Evolutionary conservation across 2,888 invertebrate genomes (phyloP), one percentile per base, ranked within the genome.

Genomic region (Dastarcus helophoroides): DNA sequence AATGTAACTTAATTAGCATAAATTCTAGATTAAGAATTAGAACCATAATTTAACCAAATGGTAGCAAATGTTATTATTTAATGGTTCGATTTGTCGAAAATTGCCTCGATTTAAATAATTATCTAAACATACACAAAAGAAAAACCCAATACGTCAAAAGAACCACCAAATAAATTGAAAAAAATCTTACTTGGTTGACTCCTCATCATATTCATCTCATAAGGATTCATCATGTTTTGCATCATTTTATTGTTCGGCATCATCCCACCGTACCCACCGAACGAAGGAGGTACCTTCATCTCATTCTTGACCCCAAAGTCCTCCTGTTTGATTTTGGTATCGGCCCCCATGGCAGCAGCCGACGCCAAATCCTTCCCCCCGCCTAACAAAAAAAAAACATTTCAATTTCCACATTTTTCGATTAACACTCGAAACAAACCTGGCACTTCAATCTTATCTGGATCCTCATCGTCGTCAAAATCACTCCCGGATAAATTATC

Each of bases 361-460:
- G 86, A 79, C 3, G 83, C 82, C 52, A 89, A 64, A 50, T 85
- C 83, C 55, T 84, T 86, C 9, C 88, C 88, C 8, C 88, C 88
- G 45, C 88, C 88, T 81, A 51, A 38, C 35, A 33, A 35, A 38
- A 30, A 40, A 32, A 33, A 32, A 24, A 27, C 26, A 35, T 17
- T 27, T 5, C 9, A 29, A 25, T 4, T 10, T 19, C n/a, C 24
- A 11, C 21, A 15, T 37, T 14, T 16, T 13, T 33, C 14, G 8
- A 23, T 9, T 29, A 2, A 17, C 8, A 3, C 6, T 21, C 19
- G 3, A 8, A 7, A 52, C 58, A 63, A 61, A 81, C 86, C 88
- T 58, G 88, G 88, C 24, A 89, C 86, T 72, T 86, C 84, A 63
- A 86, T 79, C 64, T 82, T 85, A 60, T 89, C 89, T 33, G 89